Conservation (phyloP, 2,113 vertebrate species). For the Corythoichthys intestinalis region DNA sequence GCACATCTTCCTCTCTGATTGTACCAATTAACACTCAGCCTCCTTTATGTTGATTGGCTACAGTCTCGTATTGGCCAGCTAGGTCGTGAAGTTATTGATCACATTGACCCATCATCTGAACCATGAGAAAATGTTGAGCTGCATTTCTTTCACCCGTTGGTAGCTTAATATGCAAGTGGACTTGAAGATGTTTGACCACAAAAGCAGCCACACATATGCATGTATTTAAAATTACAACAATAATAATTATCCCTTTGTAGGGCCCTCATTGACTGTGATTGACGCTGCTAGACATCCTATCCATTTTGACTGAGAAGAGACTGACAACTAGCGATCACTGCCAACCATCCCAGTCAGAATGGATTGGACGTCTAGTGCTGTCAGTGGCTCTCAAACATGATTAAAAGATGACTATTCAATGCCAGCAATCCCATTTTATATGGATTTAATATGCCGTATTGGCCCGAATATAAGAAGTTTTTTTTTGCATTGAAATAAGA, state of each 20-base stretch:
- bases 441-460: no score
- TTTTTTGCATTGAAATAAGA: no score
- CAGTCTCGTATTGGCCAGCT: constrained; percentile 62
- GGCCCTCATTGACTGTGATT: no score
- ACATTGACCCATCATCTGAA: constrained; percentile 62
- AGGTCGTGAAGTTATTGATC: constrained; percentile 67
- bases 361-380: no score
- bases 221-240: neutral
- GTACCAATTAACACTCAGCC: constrained; percentile 68
- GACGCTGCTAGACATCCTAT: no score
- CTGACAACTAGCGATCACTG: no score
- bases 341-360: no score
- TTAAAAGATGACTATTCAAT: no score
- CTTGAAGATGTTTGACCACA: constrained; percentile 10
- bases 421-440: no score
- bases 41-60: constrained; percentile 69
- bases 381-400: no score
- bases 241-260: neutral
- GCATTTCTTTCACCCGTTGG: constrained; percentile 42
- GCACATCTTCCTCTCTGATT: constrained; percentile 36
- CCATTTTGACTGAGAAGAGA: no score
- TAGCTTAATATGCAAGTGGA: constrained; percentile 21
- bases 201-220: neutral
- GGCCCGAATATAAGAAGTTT: no score
- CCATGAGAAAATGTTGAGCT: constrained; percentile 67